A percentile compares a stretch with the other conserved stretches of the same genome.
These are phyloP conservation scores for Aethina tumida DNA, from an alignment of 1,140 invertebrate genomes.

Conservation along the genomic window DNA sequence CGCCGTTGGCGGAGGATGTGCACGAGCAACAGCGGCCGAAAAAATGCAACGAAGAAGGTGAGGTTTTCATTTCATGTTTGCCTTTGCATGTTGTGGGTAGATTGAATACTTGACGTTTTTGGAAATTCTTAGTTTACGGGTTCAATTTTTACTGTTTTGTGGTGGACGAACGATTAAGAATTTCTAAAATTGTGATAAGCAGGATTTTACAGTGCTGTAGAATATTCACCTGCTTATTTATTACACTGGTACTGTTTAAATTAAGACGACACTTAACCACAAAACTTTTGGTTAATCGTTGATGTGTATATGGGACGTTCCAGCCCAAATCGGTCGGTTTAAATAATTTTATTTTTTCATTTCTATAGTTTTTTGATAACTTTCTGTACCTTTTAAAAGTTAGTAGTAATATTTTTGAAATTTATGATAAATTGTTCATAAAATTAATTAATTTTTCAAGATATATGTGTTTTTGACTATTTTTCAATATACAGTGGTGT, in stretches of 20 bases:
- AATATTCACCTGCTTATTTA: slow-evolving; percentile 1
- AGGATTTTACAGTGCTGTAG: no score
- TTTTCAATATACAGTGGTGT: no score
- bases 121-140: neutral
- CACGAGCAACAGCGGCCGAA: slow-evolving; percentile 34
- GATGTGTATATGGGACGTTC: neutral
- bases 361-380: slow-evolving; percentile 4
- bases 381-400: neutral
- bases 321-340: neutral
- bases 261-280: neutral
- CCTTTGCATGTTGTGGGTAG: neutral
- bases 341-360: neutral
- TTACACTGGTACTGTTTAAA: neutral
- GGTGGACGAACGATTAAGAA: no score
- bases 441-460: no score
- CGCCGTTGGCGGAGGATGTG: slow-evolving; percentile 50
- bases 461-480: no score
- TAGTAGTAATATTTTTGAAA: neutral
- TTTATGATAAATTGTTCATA: no score
- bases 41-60: slow-evolving; percentile 35
- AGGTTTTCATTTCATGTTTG: slow-evolving; percentile 2
- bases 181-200: no score
- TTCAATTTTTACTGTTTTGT: neutral
- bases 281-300: neutral
- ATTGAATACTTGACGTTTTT: slow-evolving; percentile 1